phyloP scores from a whole-genome alignment of 2,888 invertebrate species.

The Magallana nippona region DNA sequence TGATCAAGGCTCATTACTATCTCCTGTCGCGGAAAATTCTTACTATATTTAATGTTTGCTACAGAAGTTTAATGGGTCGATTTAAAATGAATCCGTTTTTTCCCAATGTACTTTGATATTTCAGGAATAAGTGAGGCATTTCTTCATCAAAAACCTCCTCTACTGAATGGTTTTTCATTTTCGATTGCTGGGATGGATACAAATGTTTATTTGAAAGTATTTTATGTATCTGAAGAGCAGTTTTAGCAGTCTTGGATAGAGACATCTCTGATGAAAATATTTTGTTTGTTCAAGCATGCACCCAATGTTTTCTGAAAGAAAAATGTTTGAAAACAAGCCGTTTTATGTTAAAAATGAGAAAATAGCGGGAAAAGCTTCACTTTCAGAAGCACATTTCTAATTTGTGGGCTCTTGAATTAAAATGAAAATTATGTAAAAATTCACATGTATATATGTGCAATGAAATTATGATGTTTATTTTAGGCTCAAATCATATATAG shows the following conservation, averaged over 20 bases:
- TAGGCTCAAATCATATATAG: too few relatives aligned
- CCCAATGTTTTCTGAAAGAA: too few relatives aligned
- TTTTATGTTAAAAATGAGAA: too few relatives aligned
- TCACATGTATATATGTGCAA: too few relatives aligned
- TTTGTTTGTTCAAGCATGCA: too few relatives aligned
- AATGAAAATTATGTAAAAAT: too few relatives aligned
- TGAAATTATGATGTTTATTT: too few relatives aligned
- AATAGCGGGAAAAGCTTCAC: too few relatives aligned
- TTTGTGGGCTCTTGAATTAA: too few relatives aligned
- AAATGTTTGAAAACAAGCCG: too few relatives aligned
- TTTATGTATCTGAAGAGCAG: constrained; percentile 22
- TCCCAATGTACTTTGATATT: constrained; percentile 45
- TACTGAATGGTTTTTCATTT: constrained; percentile 40
- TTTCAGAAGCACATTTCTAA: too few relatives aligned
- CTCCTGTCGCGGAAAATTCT: constrained; percentile 16
- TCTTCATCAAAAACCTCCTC: constrained; percentile 27
- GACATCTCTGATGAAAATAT: too few relatives aligned
- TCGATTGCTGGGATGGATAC: neutral
- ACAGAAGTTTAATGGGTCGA: constrained; percentile 18
- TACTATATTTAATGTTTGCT: constrained; percentile 17
- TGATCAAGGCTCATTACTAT: neutral
- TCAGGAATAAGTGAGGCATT: constrained; percentile 37
- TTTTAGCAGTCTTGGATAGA: constrained; percentile 35
- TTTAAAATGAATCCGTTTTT: constrained; percentile 42
- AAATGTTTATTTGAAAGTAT: constrained; percentile 32